Evolutionary conservation across 2,888 invertebrate species (phyloP).

Genomic region (Sphaeridia pumilis): DNA sequence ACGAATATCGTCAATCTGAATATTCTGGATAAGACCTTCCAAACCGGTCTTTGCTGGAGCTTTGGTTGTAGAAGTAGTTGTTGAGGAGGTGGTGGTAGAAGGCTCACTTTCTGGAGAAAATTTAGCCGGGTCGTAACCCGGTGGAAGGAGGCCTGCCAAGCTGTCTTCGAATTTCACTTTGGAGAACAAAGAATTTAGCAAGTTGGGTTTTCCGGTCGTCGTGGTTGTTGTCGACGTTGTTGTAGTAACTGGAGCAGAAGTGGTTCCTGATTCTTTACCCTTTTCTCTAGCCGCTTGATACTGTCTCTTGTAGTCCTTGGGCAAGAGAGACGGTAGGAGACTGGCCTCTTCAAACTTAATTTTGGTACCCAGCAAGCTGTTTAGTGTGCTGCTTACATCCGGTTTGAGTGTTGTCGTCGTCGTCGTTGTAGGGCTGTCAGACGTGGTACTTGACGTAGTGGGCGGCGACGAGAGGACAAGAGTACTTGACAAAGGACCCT

Average conservation of each 20-base stretch:
- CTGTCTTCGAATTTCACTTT: constrained; percentile 42
- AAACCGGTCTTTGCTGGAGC: constrained; percentile 13
- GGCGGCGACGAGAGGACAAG: constrained; percentile 8
- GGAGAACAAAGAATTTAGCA: constrained; percentile 42
- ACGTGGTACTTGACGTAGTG: constrained; percentile 7
- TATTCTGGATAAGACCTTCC: constrained; percentile 16
- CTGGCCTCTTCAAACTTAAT: constrained; percentile 17
- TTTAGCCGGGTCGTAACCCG: constrained; percentile 46
- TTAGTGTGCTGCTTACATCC: constrained; percentile 16
- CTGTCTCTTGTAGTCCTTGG: constrained; percentile 47
- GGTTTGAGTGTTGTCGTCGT: constrained; percentile 40
- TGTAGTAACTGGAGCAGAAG: constrained; percentile 12
- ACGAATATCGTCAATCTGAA: constrained; percentile 40
- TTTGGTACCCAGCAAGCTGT: constrained; percentile 12
- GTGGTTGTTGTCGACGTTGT: constrained; percentile 36
- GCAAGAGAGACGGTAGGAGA: constrained; percentile 42
- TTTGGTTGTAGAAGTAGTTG: constrained; percentile 6
- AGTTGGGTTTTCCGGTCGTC: constrained; percentile 19
- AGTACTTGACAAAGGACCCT: constrained; percentile 15
- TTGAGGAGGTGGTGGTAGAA: constrained; percentile 5
- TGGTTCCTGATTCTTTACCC: constrained; percentile 34
- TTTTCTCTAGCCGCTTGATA: constrained; percentile 19
- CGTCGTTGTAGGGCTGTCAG: constrained; percentile 30
- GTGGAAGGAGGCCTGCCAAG: constrained; percentile 46
- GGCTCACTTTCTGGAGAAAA: constrained; percentile 41